A percentile compares a stretch with the other conserved stretches of the same genome.
These are phyloP conservation scores for Dioctria rufipes DNA, from an alignment of 2,888 invertebrate genomes.

Conservation along the genomic window DNA sequence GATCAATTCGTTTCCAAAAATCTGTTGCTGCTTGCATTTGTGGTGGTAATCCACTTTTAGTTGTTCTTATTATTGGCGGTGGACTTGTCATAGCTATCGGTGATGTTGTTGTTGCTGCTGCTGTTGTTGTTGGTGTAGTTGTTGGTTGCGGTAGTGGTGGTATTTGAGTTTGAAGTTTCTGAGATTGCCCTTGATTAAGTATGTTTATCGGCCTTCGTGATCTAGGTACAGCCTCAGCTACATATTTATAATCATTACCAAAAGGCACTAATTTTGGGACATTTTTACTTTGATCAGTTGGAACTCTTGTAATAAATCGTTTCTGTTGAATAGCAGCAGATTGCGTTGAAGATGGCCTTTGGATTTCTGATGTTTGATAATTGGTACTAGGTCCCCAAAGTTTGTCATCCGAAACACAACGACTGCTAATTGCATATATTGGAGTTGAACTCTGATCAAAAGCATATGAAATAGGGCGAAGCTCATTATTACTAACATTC, in stretches of 20 bases:
- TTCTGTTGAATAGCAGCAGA: constrained; percentile 43
- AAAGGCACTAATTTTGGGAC: neutral
- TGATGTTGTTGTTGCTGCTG: constrained; percentile 63
- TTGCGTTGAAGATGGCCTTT: constrained; percentile 64
- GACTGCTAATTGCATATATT: constrained; percentile 62
- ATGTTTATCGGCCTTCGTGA: constrained; percentile 83
- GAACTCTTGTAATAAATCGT: constrained; percentile 48
- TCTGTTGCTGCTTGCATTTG: constrained; percentile 74
- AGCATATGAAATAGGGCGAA: constrained; percentile 74
- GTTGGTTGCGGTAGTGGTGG: constrained; percentile 54
- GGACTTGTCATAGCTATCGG: constrained; percentile 58
- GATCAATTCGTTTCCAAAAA: constrained; percentile 78
- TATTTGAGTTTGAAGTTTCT: constrained; percentile 63
- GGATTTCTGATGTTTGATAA: constrained; percentile 63
- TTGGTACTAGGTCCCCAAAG: constrained; percentile 68
- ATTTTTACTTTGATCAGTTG: constrained; percentile 15
- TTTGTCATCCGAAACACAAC: constrained; percentile 71
- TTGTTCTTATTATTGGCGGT: constrained; percentile 66
- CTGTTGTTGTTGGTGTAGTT: constrained; percentile 61
- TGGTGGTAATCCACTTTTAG: constrained; percentile 67
- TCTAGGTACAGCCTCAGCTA: constrained; percentile 81
- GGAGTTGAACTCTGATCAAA: constrained; percentile 69
- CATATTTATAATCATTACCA: constrained; percentile 76
- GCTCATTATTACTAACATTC: constrained; percentile 69
- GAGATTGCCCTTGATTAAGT: constrained; percentile 72